A percentile compares a stretch with the other conserved stretches of the same genome.
These are phyloP conservation scores for Epinephelus fuscoguttatus DNA, from an alignment of 2,113 vertebrate species.

Conservation along the genomic window DNA sequence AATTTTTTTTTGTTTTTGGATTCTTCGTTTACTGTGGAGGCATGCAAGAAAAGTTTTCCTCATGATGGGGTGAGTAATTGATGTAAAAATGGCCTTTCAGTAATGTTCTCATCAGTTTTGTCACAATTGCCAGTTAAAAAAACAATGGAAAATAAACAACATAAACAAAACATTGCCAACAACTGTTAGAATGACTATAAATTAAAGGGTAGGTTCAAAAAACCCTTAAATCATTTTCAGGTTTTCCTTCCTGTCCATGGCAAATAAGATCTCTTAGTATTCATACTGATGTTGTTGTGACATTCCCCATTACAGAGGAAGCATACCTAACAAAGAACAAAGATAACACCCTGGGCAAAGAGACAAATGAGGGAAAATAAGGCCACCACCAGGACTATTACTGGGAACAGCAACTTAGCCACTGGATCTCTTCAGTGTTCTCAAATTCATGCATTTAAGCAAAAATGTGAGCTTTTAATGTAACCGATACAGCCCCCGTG, in stretches of 20 bases:
- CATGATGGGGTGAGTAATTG: too few species aligned
- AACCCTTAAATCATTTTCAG: constrained; percentile 1
- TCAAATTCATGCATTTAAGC: constrained; percentile 10
- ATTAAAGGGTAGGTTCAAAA: background rate
- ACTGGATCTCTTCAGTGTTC: background rate
- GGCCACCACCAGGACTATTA: background rate
- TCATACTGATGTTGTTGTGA: background rate
- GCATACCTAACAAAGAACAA: background rate
- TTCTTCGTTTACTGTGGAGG: too few species aligned
- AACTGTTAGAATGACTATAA: background rate
- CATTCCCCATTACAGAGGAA: background rate
- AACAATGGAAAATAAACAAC: background rate
- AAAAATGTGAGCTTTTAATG: background rate
- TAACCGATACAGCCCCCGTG: background rate
- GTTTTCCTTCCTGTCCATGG: background rate
- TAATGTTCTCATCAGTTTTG: background rate
- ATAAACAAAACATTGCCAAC: background rate
- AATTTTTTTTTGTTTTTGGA: too few species aligned
- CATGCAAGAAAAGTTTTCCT: too few species aligned
- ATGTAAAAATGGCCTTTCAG: too few species aligned
- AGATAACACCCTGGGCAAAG: background rate
- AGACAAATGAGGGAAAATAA: constrained; percentile 9
- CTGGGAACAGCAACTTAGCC: background rate
- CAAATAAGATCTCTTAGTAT: background rate
- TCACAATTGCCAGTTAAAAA: background rate